phyloP scores from a whole-genome alignment of 2,113 vertebrate species.

The Callionymus lyra region DNA sequence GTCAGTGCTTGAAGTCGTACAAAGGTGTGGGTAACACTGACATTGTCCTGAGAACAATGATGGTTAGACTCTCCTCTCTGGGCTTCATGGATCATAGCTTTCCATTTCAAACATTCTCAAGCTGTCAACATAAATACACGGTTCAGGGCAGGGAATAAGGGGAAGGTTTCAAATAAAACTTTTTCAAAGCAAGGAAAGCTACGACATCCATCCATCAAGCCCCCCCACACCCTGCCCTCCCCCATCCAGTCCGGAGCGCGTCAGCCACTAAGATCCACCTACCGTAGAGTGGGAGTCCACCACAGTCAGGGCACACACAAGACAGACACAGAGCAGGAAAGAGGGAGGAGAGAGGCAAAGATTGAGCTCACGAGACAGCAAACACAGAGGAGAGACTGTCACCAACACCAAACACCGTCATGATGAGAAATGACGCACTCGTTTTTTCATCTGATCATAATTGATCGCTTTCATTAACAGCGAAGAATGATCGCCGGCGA shows the following conservation, averaged over 20 bases:
- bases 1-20: conserved; percentile 20
- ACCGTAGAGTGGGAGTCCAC: conserved; percentile 67
- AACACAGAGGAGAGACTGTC: conserved; percentile 56
- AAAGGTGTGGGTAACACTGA: conserved; percentile 46
- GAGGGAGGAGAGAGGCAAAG: conserved; percentile 69
- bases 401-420: conserved; percentile 29
- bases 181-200: conserved; percentile 51
- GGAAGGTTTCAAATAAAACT: conserved; percentile 7
- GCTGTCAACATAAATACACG: conserved; percentile 39
- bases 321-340: conserved; percentile 64
- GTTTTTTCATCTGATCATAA: conserved; percentile 17
- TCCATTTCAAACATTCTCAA: conserved; percentile 54
- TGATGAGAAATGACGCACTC: conserved; percentile 62
- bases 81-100: conserved; percentile 62
- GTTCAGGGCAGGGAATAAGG: conserved; percentile 3
- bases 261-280: conserved; percentile 64
- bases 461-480: conserved; percentile 38
- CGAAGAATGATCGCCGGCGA: conserved; percentile 6
- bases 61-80: conserved; percentile 52
- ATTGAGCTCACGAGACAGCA: conserved; percentile 71
- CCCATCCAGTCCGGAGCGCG: conserved; percentile 43
- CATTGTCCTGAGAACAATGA: conserved; percentile 56
- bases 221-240: conserved; percentile 48
- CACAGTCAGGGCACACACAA: conserved; percentile 67
- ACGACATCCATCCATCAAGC: conserved; percentile 65